Conservation (phyloP, 2,113 vertebrate species). For the Otus sunia region DNA sequence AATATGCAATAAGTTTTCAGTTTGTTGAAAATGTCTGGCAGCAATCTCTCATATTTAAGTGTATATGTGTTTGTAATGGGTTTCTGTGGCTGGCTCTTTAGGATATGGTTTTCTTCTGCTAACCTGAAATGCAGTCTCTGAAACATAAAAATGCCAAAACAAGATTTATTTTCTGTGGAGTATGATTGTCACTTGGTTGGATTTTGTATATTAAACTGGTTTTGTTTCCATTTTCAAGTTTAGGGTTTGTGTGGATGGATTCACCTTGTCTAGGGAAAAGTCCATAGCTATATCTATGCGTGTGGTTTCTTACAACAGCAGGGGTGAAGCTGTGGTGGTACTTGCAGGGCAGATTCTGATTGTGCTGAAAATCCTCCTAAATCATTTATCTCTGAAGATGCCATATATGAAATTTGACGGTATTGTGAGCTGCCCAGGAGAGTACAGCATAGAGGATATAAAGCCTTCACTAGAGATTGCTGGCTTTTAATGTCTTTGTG, state of each 20-base stretch:
- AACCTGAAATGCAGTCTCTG: neutral
- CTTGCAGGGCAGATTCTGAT: neutral
- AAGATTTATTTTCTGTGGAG: neutral
- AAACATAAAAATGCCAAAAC: neutral
- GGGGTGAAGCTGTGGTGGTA: neutral
- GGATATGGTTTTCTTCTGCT: neutral
- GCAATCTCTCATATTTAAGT: neutral
- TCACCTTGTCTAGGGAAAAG: neutral
- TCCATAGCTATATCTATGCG: fast-evolving
- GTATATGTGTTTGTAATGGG: neutral
- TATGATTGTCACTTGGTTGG: neutral
- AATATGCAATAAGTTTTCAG: neutral
- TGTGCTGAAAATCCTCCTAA: neutral
- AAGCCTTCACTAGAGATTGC: neutral
- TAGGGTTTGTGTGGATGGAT: neutral
- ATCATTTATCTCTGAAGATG: neutral
- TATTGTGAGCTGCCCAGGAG: neutral
- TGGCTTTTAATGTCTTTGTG: neutral
- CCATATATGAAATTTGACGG: neutral
- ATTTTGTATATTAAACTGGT: neutral
- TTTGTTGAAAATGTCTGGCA: neutral
- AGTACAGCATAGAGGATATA: neutral
- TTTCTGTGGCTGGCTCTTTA: neutral
- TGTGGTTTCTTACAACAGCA: neutral
- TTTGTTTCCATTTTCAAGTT: neutral